phyloP scores from a whole-genome alignment of 2,888 invertebrate genomes.

The Rugalucina vietnamica region DNA sequence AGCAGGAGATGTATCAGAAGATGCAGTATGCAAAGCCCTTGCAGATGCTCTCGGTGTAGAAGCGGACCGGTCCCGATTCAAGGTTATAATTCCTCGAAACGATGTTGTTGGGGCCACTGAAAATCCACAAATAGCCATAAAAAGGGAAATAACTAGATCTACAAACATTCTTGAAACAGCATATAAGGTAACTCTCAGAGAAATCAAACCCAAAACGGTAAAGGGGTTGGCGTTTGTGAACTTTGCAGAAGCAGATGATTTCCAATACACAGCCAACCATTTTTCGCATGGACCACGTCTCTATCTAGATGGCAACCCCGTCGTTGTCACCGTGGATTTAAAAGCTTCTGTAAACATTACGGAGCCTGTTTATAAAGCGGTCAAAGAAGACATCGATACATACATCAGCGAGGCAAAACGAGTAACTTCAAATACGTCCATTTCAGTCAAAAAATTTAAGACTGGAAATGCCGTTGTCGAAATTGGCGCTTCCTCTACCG shows the following conservation, averaged over 20 bases:
- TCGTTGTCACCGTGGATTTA: slow-evolving; percentile 42
- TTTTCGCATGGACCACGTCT: slow-evolving; percentile 1
- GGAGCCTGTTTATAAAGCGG: slow-evolving; percentile 47
- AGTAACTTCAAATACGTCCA: neutral
- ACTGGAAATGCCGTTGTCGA: slow-evolving; percentile 59
- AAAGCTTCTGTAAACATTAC: slow-evolving; percentile 55
- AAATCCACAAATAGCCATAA: neutral
- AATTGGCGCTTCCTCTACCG: slow-evolving; percentile 52
- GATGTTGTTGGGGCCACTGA: neutral
- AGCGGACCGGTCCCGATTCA: slow-evolving; percentile 9
- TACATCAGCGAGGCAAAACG: slow-evolving; percentile 25
- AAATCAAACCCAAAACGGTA: slow-evolving; percentile 44
- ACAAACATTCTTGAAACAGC: slow-evolving; percentile 2
- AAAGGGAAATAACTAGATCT: neutral
- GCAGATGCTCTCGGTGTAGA: slow-evolving; percentile 13
- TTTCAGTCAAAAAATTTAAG: slow-evolving; percentile 32
- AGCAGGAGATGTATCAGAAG: slow-evolving; percentile 47
- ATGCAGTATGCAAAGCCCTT: slow-evolving; percentile 45
- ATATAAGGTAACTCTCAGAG: slow-evolving; percentile 51
- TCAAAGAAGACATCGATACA: slow-evolving; percentile 47
- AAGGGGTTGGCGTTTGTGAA: slow-evolving; percentile 59
- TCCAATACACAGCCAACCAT: slow-evolving; percentile 45
- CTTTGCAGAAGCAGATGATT: slow-evolving; percentile 65
- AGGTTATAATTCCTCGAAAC: slow-evolving; percentile 50
- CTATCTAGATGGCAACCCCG: slow-evolving; percentile 8